Conservation (phyloP, 2,797 vertebrate genomes). For the Coregonus sp. region DNA sequence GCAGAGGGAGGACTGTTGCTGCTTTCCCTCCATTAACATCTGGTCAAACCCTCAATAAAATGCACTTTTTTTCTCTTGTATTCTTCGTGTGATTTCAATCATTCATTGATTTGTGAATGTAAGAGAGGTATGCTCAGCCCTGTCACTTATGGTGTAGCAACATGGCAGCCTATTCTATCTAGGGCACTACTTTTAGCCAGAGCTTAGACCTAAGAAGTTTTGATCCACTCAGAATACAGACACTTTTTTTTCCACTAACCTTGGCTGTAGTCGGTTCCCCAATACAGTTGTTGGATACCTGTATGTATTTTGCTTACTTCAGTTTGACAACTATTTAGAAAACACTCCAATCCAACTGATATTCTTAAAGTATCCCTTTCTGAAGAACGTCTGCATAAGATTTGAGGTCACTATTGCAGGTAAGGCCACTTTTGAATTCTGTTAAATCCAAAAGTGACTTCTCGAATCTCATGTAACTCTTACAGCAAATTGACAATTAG, state of each 20-base stretch:
- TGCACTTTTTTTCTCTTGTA: slow-evolving; percentile 73
- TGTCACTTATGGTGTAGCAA: not conserved
- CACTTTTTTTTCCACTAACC: not conserved
- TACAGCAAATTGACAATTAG: too few species aligned
- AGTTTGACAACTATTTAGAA: not conserved
- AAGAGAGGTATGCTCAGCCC: not conserved
- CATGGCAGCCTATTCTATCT: not conserved
- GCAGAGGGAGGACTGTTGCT: slow-evolving; percentile 35
- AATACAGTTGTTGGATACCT: too few species aligned
- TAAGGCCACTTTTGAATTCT: too few species aligned
- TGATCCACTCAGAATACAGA: not conserved
- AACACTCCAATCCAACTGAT: too few species aligned
- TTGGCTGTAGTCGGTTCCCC: not conserved
- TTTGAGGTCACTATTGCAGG: too few species aligned
- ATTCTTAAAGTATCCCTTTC: not conserved
- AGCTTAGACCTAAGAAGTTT: not conserved
- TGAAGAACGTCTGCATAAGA: not conserved
- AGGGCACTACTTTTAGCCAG: not conserved
- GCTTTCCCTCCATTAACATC: slow-evolving; percentile 41
- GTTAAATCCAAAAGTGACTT: too few species aligned
- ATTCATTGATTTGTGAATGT: too few species aligned
- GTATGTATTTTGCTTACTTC: too few species aligned
- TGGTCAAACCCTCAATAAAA: slow-evolving; percentile 74
- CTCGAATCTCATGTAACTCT: too few species aligned
- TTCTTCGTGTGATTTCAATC: slow-evolving; percentile 11